Evolutionary conservation across 2,888 invertebrate species (phyloP), one percentile per base, ranked within the genome.

Genomic region (Chaetogeoica ovagalla): DNA sequence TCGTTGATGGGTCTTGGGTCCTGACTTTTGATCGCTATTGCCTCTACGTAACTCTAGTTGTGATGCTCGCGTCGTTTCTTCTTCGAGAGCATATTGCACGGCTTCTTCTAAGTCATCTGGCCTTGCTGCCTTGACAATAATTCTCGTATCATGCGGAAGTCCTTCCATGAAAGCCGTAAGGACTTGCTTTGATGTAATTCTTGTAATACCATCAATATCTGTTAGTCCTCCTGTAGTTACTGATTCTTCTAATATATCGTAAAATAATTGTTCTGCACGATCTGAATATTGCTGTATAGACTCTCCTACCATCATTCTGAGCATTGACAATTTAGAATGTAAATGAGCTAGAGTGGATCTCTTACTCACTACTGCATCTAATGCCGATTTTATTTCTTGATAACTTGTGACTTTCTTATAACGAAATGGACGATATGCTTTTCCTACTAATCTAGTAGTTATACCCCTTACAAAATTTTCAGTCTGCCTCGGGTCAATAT

Each of bases 251-350:
- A 39, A 39, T 39, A 39, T 39, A 39, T 39, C 39, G 39, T 59
- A 59, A 59, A 59, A 59, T n/a, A 59, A 59, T 59, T 59, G 57
- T 59, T 59, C 57, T 59, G 57, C 57, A n/a, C 57, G 19, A n/a
- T 59, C 57, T n/a, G 57, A 19, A 17, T 59, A 59, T n/a, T 59
- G n/a, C n/a, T 59, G n/a, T 59, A 59, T 59, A 15, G 57, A n/a
- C n/a, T 59, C n/a, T n/a, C 57, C 57, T 7, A 8, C 19, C 17
- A n/a, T n/a, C 7, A 59, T n/a, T 59, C n/a, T 59, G 57, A 59
- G n/a, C 57, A 59, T 59, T 17, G 57, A 39, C 39, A 39, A 39
- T 39, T 39, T 39, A 39, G 39, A 39, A 39, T 39, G 39, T 39
- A 39, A 39, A 59, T n/a, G 57, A 6, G 57, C 15, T n/a, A 59